Evolutionary conservation across 2,113 vertebrate genomes (phyloP), one percentile per base, ranked within the genome.

Genomic region (Tricholaema leucomelas): DNA sequence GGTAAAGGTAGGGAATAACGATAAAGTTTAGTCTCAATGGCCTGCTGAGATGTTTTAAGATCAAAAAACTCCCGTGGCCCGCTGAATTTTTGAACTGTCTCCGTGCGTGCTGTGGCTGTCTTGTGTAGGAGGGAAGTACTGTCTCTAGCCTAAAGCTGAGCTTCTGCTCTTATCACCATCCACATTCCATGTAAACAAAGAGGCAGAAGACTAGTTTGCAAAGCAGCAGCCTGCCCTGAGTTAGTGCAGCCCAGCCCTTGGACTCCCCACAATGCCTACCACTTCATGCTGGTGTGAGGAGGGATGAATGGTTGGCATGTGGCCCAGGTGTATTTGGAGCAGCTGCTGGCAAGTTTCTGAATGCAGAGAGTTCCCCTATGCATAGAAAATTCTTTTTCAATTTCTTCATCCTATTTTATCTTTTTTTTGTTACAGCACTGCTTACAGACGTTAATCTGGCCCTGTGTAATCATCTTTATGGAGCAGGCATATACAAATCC

Each of bases 241-340:
- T 74, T 55, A 44, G 30, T 58, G 50, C 52, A 40, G 18, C 60
- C 52, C 48, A 16, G 8, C 65, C 36, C 52, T n/a, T 33, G 35
- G n/a, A 61, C 30, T 88, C 28, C 31, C 35, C 2, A 0, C 67
- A 72, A 14, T 11, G 55, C 50, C 28, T 12, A 5, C 46, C 2
- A 5, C 46, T 63, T 35, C 1, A 1, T 67, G 60, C 63, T 0
- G 0, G 9, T 54, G 28, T 0, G 2, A 70, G 71, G 67, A 74
- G 56, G 46, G 33, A 42, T 73, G 67, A 80, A 52, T 81, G 75
- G 42, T 30, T 94, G 85, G 81, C 8, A 0, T 31, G 44, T 81
- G 44, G 87, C 84, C 63, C 78, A 76, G 81, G 70, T 88, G 38
- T 69, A 7, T 71, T 88, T 94, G 59, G 58, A 86, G 74, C 58